Conservation (phyloP, 64 coral and sea anemone species). For the Anthopleura sola region DNA sequence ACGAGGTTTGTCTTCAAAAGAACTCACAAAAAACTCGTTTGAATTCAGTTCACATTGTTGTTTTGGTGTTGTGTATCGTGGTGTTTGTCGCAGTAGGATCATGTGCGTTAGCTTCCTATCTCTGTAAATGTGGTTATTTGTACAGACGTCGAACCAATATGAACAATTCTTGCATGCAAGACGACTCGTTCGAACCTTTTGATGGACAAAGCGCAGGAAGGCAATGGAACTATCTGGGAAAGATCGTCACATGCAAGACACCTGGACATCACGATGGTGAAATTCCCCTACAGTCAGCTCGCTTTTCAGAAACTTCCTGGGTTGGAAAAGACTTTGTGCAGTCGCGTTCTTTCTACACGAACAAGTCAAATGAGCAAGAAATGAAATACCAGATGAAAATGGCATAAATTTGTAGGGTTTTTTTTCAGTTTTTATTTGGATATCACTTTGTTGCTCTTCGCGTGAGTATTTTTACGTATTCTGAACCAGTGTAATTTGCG, state of each 20-base stretch:
- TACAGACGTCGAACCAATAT: background rate
- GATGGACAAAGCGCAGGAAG: background rate
- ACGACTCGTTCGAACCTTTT: background rate
- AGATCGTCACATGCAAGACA: background rate
- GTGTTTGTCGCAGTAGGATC: slow-evolving; percentile 14
- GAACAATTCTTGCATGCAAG: background rate
- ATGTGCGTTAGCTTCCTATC: slow-evolving; percentile 16
- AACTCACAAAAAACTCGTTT: background rate
- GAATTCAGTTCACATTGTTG: slow-evolving; percentile 33
- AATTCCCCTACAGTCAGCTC: background rate
- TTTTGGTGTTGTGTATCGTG: slow-evolving; percentile 37
- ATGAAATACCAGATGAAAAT: slow-evolving; percentile 4
- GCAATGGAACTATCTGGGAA: background rate
- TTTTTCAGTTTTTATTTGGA: background rate
- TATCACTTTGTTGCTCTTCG: background rate
- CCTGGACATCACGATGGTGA: background rate
- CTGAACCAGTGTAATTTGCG: background rate
- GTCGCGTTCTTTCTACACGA: background rate
- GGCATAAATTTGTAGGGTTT: background rate
- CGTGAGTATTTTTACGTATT: no score
- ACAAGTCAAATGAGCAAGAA: background rate
- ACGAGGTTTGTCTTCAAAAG: background rate
- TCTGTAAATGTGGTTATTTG: slow-evolving; percentile 30
- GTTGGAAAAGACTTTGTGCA: slow-evolving; percentile 25
- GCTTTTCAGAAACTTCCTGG: slow-evolving; percentile 4